Percentiles rank a stretch among this genome's conserved stretches.
phyloP scores from a whole-genome alignment of 2,888 invertebrate species.

The Punctoribates punctum region DNA sequence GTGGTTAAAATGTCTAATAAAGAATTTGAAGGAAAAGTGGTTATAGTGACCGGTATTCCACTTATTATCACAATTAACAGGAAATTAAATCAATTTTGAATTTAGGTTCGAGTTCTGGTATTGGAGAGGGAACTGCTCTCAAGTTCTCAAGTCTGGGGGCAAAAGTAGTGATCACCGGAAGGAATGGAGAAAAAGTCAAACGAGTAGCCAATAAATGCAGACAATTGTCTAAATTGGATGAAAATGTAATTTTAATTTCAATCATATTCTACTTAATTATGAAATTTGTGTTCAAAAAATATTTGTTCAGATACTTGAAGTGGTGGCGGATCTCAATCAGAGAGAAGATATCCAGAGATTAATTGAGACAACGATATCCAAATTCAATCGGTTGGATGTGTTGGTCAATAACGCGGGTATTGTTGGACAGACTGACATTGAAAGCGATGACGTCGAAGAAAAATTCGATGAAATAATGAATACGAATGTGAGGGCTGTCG shows the following conservation, averaged over 20 bases:
- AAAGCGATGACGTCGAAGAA: slow-evolving; percentile 54
- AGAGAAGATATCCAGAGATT: not conserved
- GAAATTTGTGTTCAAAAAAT: too few species aligned
- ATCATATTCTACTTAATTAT: too few species aligned
- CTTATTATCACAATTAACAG: not conserved
- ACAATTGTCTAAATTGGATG: not conserved
- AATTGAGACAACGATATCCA: not conserved
- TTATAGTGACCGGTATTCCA: not conserved
- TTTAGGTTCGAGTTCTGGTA: slow-evolving; percentile 19
- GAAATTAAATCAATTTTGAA: not conserved
- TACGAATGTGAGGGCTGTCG: slow-evolving; percentile 67
- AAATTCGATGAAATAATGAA: slow-evolving; percentile 87
- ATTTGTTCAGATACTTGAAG: not conserved
- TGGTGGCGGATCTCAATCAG: slow-evolving; percentile 4
- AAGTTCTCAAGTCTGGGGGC: not conserved
- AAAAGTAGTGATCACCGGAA: slow-evolving; percentile 15
- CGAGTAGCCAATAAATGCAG: slow-evolving; percentile 10
- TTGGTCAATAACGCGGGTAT: slow-evolving; percentile 35
- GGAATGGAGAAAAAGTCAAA: slow-evolving; percentile 2
- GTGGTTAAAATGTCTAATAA: not conserved
- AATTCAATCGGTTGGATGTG: slow-evolving; percentile 4
- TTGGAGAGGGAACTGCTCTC: slow-evolving; percentile 10
- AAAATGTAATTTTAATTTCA: too few species aligned
- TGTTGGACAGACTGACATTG: not conserved
- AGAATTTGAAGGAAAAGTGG: slow-evolving; percentile 5